Percentiles rank a stretch among this genome's conserved stretches.
These are phyloP conservation scores for Campoplex capitator DNA, from an alignment of 2,888 invertebrate genomes.

Conservation along the genomic window DNA sequence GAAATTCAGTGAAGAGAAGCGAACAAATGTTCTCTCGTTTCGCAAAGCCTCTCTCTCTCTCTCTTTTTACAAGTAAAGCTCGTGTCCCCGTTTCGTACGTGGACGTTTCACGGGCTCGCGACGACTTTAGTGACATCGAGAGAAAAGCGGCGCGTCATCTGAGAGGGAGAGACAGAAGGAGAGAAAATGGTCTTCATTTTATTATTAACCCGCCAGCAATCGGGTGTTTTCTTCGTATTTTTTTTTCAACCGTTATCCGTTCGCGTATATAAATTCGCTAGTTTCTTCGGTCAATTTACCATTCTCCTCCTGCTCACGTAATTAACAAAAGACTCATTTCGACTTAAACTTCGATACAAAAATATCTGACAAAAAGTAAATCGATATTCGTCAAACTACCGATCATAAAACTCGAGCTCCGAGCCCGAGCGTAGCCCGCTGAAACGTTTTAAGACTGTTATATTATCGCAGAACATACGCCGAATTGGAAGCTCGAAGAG, in stretches of 20 bases:
- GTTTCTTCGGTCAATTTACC: too few relatives aligned
- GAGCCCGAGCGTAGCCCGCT: too few relatives aligned
- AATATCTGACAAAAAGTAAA: neutral
- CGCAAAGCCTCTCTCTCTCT: slow-evolving; percentile 14
- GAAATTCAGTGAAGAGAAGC: slow-evolving; percentile 8
- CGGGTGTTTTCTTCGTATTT: neutral
- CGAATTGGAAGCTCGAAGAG: slow-evolving; percentile 66
- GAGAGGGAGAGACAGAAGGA: neutral
- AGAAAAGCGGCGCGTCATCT: slow-evolving; percentile 12
- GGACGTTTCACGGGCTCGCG: slow-evolving; percentile 32
- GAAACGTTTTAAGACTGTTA: neutral
- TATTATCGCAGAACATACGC: slow-evolving; percentile 57
- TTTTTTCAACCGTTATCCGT: too few relatives aligned
- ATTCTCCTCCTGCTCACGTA: too few relatives aligned
- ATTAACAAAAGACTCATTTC: neutral
- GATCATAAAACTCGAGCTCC: neutral
- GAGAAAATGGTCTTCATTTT: neutral
- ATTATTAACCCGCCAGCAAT: neutral
- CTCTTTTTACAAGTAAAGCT: slow-evolving; percentile 29
- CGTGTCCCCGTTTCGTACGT: slow-evolving; percentile 42
- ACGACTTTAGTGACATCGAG: slow-evolving; percentile 25
- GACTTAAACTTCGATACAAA: neutral
- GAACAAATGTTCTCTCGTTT: slow-evolving; percentile 39
- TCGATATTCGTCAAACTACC: neutral
- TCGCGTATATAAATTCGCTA: too few relatives aligned